These are phyloP conservation scores for Amphipoea lucens DNA, from an alignment of 2,888 invertebrate species.

Conservation along the genomic window DNA sequence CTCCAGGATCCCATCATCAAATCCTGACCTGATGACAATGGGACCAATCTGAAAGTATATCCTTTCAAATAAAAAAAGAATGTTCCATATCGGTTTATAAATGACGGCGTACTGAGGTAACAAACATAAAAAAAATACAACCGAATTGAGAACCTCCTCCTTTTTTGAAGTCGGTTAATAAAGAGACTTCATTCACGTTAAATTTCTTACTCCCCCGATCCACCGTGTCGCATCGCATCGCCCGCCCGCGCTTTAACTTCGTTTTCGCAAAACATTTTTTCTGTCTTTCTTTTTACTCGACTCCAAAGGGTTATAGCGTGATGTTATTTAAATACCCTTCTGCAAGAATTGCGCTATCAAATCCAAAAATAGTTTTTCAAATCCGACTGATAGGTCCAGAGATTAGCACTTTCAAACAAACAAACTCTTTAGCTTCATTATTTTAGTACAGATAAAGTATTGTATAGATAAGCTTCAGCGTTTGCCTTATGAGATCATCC, in stretches of 20 bases:
- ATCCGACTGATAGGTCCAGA: not conserved
- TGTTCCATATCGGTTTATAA: no score
- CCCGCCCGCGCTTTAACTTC: not conserved
- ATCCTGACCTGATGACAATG: no score
- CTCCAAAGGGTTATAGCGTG: not conserved
- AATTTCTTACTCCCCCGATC: no score
- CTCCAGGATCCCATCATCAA: no score
- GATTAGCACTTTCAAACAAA: not conserved
- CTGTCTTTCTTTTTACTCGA: not conserved
- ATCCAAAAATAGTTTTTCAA: not conserved
- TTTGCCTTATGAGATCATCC: not conserved
- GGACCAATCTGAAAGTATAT: no score
- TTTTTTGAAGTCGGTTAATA: no score
- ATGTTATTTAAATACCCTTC: not conserved
- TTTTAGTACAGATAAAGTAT: not conserved
- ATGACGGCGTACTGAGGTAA: no score
- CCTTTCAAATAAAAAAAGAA: no score
- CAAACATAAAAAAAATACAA: no score
- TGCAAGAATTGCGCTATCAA: not conserved
- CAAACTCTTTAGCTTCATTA: not conserved
- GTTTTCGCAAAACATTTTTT: not conserved
- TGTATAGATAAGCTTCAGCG: not conserved
- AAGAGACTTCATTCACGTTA: not conserved
- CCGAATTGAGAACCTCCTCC: no score
- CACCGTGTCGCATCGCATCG: not conserved